These are phyloP conservation scores for Emmelina monodactyla DNA, from an alignment of 2,888 invertebrate genomes.

Conservation along the genomic window DNA sequence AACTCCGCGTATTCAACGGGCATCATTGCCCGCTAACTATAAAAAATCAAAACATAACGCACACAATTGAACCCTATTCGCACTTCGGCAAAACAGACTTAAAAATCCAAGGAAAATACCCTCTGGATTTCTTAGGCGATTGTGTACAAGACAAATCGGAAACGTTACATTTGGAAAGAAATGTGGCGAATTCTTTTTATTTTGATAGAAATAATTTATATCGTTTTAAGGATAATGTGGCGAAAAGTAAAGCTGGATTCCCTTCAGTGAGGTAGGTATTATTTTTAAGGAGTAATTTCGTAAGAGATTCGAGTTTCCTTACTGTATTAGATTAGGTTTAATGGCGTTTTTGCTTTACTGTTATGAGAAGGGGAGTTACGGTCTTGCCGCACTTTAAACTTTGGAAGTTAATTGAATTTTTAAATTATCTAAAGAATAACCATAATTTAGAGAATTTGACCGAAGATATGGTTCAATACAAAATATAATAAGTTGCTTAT, in stretches of 20 bases:
- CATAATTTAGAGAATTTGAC: too few relatives aligned
- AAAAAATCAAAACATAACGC: constrained; percentile 35
- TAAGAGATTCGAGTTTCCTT: too few relatives aligned
- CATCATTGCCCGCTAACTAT: constrained; percentile 50
- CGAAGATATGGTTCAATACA: too few relatives aligned
- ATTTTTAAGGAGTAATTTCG: too few relatives aligned
- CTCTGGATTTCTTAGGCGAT: constrained; percentile 24
- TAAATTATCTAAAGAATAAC: too few relatives aligned
- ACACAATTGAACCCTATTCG: constrained; percentile 32
- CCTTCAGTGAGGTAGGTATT: constrained; percentile 58
- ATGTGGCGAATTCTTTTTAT: constrained; percentile 35
- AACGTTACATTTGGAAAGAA: constrained; percentile 29
- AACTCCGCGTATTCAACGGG: constrained; percentile 70
- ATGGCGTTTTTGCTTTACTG: too few relatives aligned
- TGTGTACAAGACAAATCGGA: constrained; percentile 27
- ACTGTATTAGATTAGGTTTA: too few relatives aligned
- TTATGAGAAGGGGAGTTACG: too few relatives aligned
- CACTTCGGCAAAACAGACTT: constrained; percentile 29
- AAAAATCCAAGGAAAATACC: constrained; percentile 20
- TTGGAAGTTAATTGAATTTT: too few relatives aligned
- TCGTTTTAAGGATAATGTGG: constrained; percentile 45
- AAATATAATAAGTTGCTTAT: too few relatives aligned
- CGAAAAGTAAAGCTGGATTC: constrained; percentile 63
- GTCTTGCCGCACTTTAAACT: too few relatives aligned
- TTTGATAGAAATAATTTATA: constrained; percentile 23